Evolutionary conservation across 2,888 invertebrate species (phyloP).

Genomic region (Dynastes hyllus): DNA sequence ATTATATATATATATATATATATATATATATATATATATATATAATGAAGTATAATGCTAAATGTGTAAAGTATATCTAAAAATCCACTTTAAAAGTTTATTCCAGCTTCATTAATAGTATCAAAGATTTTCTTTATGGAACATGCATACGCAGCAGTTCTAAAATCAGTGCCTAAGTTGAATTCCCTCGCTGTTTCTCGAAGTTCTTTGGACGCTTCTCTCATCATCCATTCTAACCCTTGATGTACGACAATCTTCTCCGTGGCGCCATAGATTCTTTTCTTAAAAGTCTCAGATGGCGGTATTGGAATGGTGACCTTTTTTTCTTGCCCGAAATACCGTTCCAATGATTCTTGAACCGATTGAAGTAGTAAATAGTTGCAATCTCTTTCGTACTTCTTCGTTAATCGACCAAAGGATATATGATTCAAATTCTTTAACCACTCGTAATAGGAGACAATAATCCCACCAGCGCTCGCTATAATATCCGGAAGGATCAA

Average conservation of each 20-base stretch:
- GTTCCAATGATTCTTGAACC: slow-evolving; percentile 74
- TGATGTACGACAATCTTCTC: slow-evolving; percentile 91
- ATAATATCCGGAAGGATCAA: slow-evolving; percentile 89
- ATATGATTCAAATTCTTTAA: slow-evolving; percentile 93
- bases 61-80: slow-evolving; percentile 37
- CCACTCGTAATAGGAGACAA: slow-evolving; percentile 96
- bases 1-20: too few species aligned
- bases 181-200: slow-evolving; percentile 79
- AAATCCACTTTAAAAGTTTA: slow-evolving; percentile 71
- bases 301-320: slow-evolving; percentile 68
- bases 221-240: slow-evolving; percentile 89
- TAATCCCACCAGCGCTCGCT: slow-evolving; percentile 88
- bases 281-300: slow-evolving; percentile 81
- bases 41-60: too few species aligned
- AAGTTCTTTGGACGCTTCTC: slow-evolving; percentile 80
- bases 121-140: slow-evolving; percentile 58
- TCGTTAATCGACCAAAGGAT: slow-evolving; percentile 88
- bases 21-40: too few species aligned
- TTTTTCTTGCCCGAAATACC: slow-evolving; percentile 54
- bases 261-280: slow-evolving; percentile 82
- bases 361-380: slow-evolving; percentile 82
- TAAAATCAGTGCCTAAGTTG: slow-evolving; percentile 75
- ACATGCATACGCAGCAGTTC: slow-evolving; percentile 57
- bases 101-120: slow-evolving; percentile 57
- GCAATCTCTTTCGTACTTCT: slow-evolving; percentile 91